phyloP scores from a whole-genome alignment of 2,888 invertebrate species.

The Mesodorylaimus sp. region DNA sequence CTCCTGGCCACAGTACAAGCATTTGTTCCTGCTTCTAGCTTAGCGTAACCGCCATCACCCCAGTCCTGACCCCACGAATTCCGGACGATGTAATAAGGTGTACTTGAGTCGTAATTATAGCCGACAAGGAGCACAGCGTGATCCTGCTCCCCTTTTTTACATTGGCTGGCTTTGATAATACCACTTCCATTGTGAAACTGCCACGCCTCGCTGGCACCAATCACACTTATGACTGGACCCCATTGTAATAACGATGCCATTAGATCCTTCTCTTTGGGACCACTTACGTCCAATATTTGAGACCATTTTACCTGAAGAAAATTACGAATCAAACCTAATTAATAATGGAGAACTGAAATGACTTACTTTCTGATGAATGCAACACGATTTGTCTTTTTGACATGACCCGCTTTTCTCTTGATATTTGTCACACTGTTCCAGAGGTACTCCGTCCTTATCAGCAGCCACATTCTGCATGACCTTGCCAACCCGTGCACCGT shows the following conservation, averaged over 20 bases:
- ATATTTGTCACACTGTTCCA: not conserved
- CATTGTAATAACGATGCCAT: slow-evolving; percentile 1
- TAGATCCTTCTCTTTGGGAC: not conserved
- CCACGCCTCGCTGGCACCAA: not conserved
- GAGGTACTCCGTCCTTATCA: not conserved
- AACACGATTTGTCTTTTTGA: no score
- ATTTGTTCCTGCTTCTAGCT: no score
- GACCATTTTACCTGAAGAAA: no score
- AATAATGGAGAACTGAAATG: not conserved
- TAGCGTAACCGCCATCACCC: not conserved
- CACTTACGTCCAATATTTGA: not conserved
- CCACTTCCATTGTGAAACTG: not conserved
- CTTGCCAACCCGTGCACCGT: not conserved
- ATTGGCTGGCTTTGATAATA: not conserved
- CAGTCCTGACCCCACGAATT: not conserved
- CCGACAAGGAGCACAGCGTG: slow-evolving; percentile 2
- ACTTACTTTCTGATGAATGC: no score
- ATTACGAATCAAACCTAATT: not conserved
- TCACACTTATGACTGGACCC: not conserved
- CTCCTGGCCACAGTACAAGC: no score
- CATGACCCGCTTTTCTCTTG: no score
- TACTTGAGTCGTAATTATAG: not conserved
- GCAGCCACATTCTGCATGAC: not conserved
- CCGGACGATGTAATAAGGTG: not conserved
- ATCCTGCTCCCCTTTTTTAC: not conserved